These are phyloP conservation scores for Calephelis virginiensis DNA, from an alignment of 1,140 invertebrate species.

Conservation along the genomic window DNA sequence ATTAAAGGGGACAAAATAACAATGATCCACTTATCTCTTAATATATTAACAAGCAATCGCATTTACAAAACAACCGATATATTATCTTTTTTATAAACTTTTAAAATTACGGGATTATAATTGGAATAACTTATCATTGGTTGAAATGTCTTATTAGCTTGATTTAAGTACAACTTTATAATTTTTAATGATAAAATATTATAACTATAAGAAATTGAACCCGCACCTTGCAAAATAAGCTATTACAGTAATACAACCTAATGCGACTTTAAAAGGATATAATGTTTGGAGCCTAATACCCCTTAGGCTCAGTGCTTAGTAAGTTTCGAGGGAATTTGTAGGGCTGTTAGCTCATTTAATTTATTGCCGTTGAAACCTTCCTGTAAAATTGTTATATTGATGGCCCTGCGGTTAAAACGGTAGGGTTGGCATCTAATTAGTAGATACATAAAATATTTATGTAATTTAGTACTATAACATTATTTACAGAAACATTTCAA, in stretches of 20 bases:
- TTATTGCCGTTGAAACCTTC: conserved; percentile 68
- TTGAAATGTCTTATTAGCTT: background rate
- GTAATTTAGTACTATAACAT: background rate
- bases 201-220: conserved; percentile 21
- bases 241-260: conserved; percentile 34
- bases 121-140: background rate
- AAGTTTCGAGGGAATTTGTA: conserved; percentile 30
- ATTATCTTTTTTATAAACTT: too few relatives aligned
- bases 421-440: conserved; percentile 25
- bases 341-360: conserved; percentile 60
- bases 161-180: background rate
- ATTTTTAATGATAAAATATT: conserved; percentile 8
- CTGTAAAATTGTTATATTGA: conserved; percentile 72
- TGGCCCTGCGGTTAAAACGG: conserved; percentile 39
- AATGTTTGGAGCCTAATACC: conserved; percentile 23
- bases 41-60: too few relatives aligned
- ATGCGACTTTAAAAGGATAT: conserved; percentile 32
- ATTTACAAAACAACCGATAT: too few relatives aligned
- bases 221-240: conserved; percentile 27
- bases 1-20: too few relatives aligned
- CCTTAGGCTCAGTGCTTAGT: conserved; percentile 37
- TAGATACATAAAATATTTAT: background rate
- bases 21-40: too few relatives aligned
- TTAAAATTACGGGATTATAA: too few relatives aligned
- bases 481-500: too few relatives aligned